Percentiles rank a stretch among this genome's conserved stretches.
These are phyloP conservation scores for Drosophila atroscutellata DNA, from an alignment of 2,888 invertebrate genomes.

Conservation along the genomic window DNA sequence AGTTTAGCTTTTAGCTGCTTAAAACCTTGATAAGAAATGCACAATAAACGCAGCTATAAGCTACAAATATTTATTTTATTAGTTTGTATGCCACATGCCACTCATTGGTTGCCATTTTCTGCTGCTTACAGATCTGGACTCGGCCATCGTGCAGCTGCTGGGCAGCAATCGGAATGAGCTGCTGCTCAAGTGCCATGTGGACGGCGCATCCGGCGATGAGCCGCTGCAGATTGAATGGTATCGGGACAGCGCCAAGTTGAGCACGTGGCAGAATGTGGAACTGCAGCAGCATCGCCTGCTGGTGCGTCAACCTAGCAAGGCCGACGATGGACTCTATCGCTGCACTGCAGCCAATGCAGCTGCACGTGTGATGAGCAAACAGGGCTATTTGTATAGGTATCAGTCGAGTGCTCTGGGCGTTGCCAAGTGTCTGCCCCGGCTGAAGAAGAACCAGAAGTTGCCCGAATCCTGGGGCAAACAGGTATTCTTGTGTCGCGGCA, in stretches of 20 bases:
- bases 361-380: constrained; percentile 85
- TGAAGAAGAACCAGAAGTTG: constrained; percentile 78
- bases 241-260: constrained; percentile 87
- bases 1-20: not conserved
- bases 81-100: not conserved
- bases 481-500: constrained; percentile 83
- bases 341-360: constrained; percentile 90
- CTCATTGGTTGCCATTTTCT: constrained; percentile 2
- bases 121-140: constrained; percentile 78
- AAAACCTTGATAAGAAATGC: not conserved
- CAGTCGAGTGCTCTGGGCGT: constrained; percentile 18
- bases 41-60: not conserved
- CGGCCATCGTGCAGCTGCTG: constrained; percentile 81
- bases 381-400: constrained; percentile 73
- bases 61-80: not conserved
- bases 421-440: constrained; percentile 78
- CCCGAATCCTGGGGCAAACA: constrained; percentile 73
- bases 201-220: constrained; percentile 81
- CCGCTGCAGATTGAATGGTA: constrained; percentile 83
- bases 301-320: constrained; percentile 78
- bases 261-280: constrained; percentile 87
- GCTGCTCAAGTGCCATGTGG: constrained; percentile 83
- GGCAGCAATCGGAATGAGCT: constrained; percentile 81
- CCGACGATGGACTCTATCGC: constrained; percentile 90
- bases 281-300: constrained; percentile 85